Conservation (phyloP, 2,113 vertebrate genomes). For the Smithornis capensis region DNA sequence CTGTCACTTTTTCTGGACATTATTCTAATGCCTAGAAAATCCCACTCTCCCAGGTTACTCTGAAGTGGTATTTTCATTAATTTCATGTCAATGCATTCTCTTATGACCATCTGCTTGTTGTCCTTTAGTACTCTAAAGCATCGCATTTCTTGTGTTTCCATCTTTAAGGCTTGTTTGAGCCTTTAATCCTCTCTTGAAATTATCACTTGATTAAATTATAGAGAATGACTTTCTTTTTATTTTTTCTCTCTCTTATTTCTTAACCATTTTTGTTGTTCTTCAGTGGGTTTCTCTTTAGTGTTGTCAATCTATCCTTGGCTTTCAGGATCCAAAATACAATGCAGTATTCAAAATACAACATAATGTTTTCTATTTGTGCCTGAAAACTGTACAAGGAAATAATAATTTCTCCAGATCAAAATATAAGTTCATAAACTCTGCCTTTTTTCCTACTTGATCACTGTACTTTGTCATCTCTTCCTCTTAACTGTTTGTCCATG, state of each 20-base stretch:
- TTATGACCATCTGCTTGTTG: constrained; percentile 37
- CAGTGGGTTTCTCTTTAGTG: background rate
- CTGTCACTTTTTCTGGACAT: background rate
- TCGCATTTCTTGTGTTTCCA: background rate
- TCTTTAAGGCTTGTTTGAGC: background rate
- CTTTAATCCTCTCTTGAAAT: constrained; percentile 39
- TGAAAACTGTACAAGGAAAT: background rate
- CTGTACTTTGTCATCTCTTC: background rate
- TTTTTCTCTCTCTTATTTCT: background rate
- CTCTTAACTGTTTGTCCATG: background rate
- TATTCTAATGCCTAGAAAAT: background rate
- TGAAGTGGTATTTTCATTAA: constrained; percentile 34
- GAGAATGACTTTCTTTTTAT: background rate
- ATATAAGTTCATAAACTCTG: background rate
- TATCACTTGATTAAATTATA: constrained; percentile 36
- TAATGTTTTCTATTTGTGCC: background rate
- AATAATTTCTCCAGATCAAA: background rate
- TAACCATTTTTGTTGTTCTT: background rate
- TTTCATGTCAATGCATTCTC: constrained; percentile 10
- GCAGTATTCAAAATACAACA: background rate
- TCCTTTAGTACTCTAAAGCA: constrained; percentile 33
- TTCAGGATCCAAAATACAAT: background rate
- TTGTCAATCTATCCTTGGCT: background rate
- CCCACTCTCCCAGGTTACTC: background rate
- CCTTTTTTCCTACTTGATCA: background rate